These are phyloP conservation scores for Hylyphantes graminicola DNA, from an alignment of 1,140 invertebrate genomes.

Conservation along the genomic window DNA sequence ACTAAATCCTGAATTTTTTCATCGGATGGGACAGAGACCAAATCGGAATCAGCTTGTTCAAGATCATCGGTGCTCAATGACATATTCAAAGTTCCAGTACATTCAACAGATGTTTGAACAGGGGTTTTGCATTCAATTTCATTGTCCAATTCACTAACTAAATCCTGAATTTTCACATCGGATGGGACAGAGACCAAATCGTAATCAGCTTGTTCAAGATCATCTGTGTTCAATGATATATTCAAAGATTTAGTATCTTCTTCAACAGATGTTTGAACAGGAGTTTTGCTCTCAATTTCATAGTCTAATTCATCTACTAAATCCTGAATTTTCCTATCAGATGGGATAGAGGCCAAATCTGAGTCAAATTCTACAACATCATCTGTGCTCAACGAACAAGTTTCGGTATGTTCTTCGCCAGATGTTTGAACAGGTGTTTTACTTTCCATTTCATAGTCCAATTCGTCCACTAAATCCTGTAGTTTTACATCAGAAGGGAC, in stretches of 20 bases:
- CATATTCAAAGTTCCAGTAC: background rate
- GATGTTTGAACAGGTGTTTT: background rate
- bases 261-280: background rate
- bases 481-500: slow-evolving; percentile 5
- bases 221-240: background rate
- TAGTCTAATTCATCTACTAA: background rate
- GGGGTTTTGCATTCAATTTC: background rate
- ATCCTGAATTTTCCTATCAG: no score
- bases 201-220: background rate
- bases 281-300: background rate
- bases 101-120: background rate
- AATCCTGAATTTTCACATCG: background rate
- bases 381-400: background rate
- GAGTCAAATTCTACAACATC: background rate
- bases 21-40: no score
- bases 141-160: background rate
- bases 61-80: background rate
- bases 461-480: slow-evolving; percentile 21
- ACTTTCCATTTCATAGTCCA: background rate
- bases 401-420: background rate
- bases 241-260: no score
- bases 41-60: no score
- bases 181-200: background rate
- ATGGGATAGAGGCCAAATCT: no score
- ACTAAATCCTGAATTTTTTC: no score